Base-by-base conservation (phyloP, 1,140 invertebrate species). In the Pseudomyrmex concolor region DNA sequence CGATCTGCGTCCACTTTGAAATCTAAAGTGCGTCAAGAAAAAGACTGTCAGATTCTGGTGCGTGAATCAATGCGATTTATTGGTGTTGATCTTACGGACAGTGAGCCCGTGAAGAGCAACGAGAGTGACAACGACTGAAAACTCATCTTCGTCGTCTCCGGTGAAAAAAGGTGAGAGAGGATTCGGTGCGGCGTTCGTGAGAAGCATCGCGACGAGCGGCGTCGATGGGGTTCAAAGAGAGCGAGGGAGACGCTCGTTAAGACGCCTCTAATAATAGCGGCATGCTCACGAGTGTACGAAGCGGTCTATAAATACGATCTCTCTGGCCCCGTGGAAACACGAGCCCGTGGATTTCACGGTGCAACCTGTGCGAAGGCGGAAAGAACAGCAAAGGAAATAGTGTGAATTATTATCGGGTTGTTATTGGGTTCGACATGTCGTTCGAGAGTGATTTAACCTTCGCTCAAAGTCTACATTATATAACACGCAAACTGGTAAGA, bases 271-370 rank as follows among this genome's bases (percentile, higher is more conserved):
- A 90, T 85, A 90, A 90, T 90, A 90, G 84, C 78, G 64, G 57
- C 86, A 80, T 78, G 87, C 85, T 88, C 87, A 77, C 74, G 88
- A 86, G 88, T 87, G 85, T 89, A 89, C 83, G 76, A 89, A 89
- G 88, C 86, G 83, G 45, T 81, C 89, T 90, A 90, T 90, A 90
- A 90, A 90, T 90, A 90, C 74, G 83, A 76, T 77, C 70, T 77
- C 70, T 85, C 70, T 85, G 74, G 73, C 88, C 64, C 88, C 88
- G 88, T 89, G 88, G 88, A 89, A 89, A 89, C 76, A 89, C 88
- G 88, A 89, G 88, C 88, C 88, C 86, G 87, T 89, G 80, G 85
- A 88, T 85, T 88, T 89, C 84, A 88, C 86, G 87, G 72, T 89
- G 86, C 87, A 89, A 89, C 87, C 87, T 88, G 88, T 77, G 71